These are phyloP conservation scores for Halcyon leucocephala DNA, from an alignment of 2,797 vertebrate species.

Conservation along the genomic window DNA sequence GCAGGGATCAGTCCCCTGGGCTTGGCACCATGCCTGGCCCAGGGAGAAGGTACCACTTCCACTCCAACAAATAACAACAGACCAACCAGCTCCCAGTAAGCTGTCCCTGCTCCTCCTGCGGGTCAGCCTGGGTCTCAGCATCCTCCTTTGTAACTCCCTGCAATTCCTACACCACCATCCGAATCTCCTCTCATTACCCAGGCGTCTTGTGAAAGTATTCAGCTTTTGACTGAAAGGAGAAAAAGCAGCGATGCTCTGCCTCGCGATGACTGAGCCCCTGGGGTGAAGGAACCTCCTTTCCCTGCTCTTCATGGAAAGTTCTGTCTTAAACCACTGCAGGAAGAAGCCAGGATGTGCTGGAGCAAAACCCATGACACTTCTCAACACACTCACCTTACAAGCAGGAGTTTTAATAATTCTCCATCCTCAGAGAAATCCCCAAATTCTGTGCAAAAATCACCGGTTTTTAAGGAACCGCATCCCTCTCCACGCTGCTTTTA, in stretches of 20 bases:
- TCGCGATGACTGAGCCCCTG: accelerated
- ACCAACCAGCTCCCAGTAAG: too few species aligned
- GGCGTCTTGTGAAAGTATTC: neutral
- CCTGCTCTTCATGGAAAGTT: neutral
- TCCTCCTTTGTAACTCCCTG: neutral
- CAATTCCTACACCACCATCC: neutral
- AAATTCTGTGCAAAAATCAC: neutral
- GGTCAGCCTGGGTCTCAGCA: neutral
- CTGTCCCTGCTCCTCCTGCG: neutral
- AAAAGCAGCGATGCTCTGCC: neutral
- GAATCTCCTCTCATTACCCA: neutral
- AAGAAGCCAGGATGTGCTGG: neutral
- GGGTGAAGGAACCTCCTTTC: neutral
- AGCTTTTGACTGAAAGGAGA: neutral
- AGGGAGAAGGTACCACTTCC: neutral
- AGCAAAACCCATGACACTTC: neutral
- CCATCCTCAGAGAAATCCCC: neutral
- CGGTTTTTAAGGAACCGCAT: neutral
- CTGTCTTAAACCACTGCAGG: neutral
- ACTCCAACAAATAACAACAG: neutral
- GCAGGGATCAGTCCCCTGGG: neutral
- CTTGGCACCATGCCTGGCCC: neutral
- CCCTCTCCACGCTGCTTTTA: neutral
- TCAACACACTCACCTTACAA: neutral
- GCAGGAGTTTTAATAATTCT: neutral